Conservation (phyloP, 2,113 vertebrate genomes). For the Apodemus sylvaticus region DNA sequence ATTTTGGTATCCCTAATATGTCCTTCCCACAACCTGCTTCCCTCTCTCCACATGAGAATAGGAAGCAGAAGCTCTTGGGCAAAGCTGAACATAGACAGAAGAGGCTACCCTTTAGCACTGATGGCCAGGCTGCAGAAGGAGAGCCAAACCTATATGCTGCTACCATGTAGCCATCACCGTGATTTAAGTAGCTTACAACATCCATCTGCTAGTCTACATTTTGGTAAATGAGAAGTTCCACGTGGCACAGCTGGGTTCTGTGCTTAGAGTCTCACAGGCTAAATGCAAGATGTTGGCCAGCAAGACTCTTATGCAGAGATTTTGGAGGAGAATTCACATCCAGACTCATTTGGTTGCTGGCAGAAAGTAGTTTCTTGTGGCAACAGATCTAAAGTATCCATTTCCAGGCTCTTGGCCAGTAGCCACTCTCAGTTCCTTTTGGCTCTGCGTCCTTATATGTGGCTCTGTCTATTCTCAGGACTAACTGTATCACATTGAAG, state of each 20-base stretch:
- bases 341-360: background rate
- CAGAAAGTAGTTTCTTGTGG: constrained; percentile 24
- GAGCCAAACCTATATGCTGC: background rate
- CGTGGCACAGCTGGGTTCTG: background rate
- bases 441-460: background rate
- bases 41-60: background rate
- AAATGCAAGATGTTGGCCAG: background rate
- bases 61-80: background rate
- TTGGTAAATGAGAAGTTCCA: background rate
- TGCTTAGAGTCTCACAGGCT: background rate
- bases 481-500: background rate
- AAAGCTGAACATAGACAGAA: background rate
- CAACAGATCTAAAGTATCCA: background rate
- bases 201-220: background rate
- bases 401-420: background rate
- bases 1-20: background rate
- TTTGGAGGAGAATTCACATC: constrained; percentile 6
- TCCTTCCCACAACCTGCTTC: background rate
- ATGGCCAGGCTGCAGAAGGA: background rate
- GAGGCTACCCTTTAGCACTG: background rate
- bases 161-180: background rate
- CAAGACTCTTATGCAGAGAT: background rate
- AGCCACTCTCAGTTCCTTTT: background rate
- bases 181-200: background rate
- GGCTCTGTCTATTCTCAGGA: background rate